Evolutionary conservation across 2,797 vertebrate genomes (phyloP).

Genomic region (Pseudochirops corinnae): DNA sequence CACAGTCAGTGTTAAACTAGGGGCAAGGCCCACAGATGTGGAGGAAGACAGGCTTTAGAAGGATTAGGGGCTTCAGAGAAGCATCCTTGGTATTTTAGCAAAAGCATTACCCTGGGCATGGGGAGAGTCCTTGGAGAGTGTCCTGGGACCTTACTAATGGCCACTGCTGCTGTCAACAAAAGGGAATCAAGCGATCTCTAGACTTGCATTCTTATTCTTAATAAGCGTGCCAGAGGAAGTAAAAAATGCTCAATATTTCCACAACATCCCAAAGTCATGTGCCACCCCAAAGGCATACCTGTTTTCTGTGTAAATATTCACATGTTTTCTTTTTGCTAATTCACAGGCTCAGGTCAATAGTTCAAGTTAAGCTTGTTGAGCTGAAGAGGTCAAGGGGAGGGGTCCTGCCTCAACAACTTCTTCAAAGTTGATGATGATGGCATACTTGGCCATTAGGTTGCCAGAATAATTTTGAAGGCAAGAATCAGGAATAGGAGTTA

Average conservation of each 20-base stretch:
- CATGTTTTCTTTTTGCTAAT: not conserved
- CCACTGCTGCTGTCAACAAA: not conserved
- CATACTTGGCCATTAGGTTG: not conserved
- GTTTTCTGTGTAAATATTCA: not conserved
- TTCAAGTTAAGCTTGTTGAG: not conserved
- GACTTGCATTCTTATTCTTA: not conserved
- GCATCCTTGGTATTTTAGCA: not conserved
- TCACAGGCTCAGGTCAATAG: not conserved
- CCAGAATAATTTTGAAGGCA: not conserved
- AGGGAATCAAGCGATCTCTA: not conserved
- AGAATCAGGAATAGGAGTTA: too few species aligned
- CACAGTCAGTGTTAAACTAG: not conserved
- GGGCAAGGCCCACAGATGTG: not conserved
- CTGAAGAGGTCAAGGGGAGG: not conserved
- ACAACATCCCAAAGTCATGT: not conserved
- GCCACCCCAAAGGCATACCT: not conserved
- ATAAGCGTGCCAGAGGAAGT: not conserved
- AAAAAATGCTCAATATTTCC: not conserved
- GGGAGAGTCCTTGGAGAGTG: not conserved
- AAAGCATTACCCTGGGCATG: not conserved
- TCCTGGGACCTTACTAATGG: not conserved
- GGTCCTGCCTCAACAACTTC: not conserved
- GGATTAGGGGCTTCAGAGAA: not conserved
- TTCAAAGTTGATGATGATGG: not conserved
- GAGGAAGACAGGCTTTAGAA: not conserved